Conservation (phyloP, 2,888 invertebrate genomes). For the Stenodera caucasica region DNA sequence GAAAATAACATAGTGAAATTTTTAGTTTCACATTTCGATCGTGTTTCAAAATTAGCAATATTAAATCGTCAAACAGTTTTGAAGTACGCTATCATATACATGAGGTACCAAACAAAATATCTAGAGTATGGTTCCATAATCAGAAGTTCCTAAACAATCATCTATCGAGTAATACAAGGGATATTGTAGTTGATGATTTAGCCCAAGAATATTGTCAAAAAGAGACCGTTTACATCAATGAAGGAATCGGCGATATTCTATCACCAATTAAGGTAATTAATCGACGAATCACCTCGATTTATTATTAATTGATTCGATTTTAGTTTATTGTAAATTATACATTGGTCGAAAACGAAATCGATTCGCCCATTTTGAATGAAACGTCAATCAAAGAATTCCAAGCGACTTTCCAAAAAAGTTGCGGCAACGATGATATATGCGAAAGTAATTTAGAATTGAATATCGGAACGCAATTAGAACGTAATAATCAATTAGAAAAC, state of each 20-base stretch:
- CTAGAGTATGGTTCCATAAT: conserved; percentile 72
- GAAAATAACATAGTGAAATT: no score
- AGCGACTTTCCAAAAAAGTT: conserved; percentile 89
- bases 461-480: conserved; percentile 58
- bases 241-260: conserved; percentile 84
- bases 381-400: conserved; percentile 78
- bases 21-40: conserved; percentile 76
- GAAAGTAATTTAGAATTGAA: conserved; percentile 75
- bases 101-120: conserved; percentile 58
- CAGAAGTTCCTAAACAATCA: conserved; percentile 59
- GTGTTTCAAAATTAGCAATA: conserved; percentile 70
- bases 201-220: conserved; percentile 63
- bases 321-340: conserved; percentile 83
- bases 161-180: conserved; percentile 37
- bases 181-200: conserved; percentile 56
- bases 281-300: conserved; percentile 11
- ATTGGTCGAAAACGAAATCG: conserved; percentile 71
- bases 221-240: conserved; percentile 84
- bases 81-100: conserved; percentile 40
- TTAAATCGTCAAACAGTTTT: conserved; percentile 32
- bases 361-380: conserved; percentile 87
- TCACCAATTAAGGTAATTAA: conserved; percentile 72
- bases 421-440: conserved; percentile 85
- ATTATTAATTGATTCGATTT: conserved; percentile 5
- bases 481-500: conserved; percentile 39